Evolutionary conservation across 2,113 vertebrate genomes (phyloP), one percentile per base, ranked within the genome.

Genomic region (Nesospiza acunhae): DNA sequence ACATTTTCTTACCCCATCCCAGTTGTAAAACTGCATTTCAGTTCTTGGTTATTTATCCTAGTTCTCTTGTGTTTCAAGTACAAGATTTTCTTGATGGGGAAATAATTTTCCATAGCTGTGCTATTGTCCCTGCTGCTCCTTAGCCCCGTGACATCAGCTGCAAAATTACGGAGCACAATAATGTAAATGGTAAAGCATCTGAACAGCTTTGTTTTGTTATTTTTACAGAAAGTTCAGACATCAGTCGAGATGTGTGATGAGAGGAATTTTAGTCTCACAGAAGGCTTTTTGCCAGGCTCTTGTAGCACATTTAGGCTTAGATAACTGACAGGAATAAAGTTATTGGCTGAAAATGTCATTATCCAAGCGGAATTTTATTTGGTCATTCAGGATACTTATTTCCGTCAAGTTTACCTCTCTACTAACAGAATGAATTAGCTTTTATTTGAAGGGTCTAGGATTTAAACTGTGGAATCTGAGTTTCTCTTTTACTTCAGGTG

Each of bases 191-290:
- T 69, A 9, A 49, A 63, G 37, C n/a, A 14, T 82, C 74, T 84
- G 55, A 92, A 83, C 10, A 44, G 23, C 63, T 59, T 91, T 46
- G 62, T 60, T 95, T 89, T 87, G 50, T 82, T 92, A 62, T 39
- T 74, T 91, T 91, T 56, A 42, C 79, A 94, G 52, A 60, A 90
- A 93, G n/a, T 85, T 97, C 75, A 89, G 70, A 27, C 84, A 93
- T 94, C 53, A 64, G 84, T 81, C 64, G 63, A 78, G 82, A 67
- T 79, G 77, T 87, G 67, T 31, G 67, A 63, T 56, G 35, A 2
- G 4, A 56, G 67, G 47, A 76, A 77, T 89, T 95, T 75, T 31
- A 58, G 81, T 79, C 60, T 10, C 53, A 79, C 37, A 41, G 72
- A 69, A 93, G 69, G 82, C 66, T 52, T 96, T 68, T 85, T 52